Conservation (phyloP, 2,888 invertebrate species). For the Lasioglossum vierecki region DNA sequence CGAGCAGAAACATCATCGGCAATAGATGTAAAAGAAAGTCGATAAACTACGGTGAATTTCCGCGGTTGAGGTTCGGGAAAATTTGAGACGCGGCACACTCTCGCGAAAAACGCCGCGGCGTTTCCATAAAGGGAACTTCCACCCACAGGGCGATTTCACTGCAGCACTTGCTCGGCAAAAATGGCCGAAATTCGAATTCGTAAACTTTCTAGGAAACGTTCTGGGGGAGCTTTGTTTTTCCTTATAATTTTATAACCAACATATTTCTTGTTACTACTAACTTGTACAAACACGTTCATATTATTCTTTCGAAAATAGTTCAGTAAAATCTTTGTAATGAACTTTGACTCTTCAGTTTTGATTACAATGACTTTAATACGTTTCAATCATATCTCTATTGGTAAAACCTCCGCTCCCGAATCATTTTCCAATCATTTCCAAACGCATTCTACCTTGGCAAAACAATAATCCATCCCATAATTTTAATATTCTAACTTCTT, state of each 20-base stretch:
- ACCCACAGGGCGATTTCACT: not conserved
- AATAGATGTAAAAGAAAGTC: constrained; percentile 15
- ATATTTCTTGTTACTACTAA: no score
- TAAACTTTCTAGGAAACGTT: not conserved
- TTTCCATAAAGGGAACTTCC: constrained; percentile 11
- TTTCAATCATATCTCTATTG: no score
- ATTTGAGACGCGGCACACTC: constrained; percentile 14
- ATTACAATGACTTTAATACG: no score
- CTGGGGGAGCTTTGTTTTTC: not conserved
- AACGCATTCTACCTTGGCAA: not conserved
- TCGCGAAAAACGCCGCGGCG: not conserved
- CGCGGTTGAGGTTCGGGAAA: not conserved
- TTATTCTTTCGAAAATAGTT: no score
- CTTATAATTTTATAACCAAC: not conserved
- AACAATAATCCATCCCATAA: not conserved
- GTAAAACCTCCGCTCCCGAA: not conserved
- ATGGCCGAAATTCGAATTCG: not conserved
- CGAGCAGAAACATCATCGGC: constrained; percentile 14
- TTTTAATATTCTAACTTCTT: no score
- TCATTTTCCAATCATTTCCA: not conserved
- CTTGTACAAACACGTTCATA: no score
- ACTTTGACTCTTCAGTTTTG: no score
- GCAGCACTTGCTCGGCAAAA: not conserved
- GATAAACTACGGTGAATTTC: constrained; percentile 12
- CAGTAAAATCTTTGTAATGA: no score